These are phyloP conservation scores for Mactromeris polynyma DNA, from an alignment of 2,888 invertebrate genomes.

Conservation along the genomic window DNA sequence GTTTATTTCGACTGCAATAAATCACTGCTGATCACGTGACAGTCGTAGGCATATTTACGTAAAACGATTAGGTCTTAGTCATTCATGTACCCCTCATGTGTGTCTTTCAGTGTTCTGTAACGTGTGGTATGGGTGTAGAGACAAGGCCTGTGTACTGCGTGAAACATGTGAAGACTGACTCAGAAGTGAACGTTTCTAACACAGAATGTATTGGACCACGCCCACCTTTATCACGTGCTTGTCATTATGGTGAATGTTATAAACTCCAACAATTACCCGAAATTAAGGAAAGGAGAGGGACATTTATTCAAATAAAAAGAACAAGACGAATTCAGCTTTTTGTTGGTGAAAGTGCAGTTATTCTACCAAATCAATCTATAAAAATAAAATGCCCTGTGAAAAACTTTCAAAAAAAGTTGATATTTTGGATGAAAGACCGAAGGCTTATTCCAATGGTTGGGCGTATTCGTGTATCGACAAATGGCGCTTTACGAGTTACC, in stretches of 20 bases:
- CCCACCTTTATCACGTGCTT: slow-evolving; percentile 72
- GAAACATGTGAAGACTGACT: slow-evolving; percentile 85
- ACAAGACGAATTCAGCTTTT: slow-evolving; percentile 73
- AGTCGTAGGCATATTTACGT: too few relatives aligned
- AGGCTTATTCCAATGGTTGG: slow-evolving; percentile 78
- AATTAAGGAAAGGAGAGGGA: slow-evolving; percentile 78
- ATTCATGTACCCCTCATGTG: neutral
- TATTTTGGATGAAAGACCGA: slow-evolving; percentile 82
- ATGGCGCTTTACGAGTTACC: slow-evolving; percentile 77
- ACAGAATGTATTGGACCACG: slow-evolving; percentile 74
- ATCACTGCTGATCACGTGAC: too few relatives aligned
- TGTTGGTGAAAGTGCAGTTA: slow-evolving; percentile 78
- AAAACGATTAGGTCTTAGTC: too few relatives aligned
- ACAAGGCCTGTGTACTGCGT: slow-evolving; percentile 94
- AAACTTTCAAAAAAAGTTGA: slow-evolving; percentile 77
- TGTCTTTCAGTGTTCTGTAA: slow-evolving; percentile 93
- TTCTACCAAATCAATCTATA: slow-evolving; percentile 81
- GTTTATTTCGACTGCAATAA: too few relatives aligned
- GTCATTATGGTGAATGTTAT: slow-evolving; percentile 77
- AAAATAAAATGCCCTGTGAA: slow-evolving; percentile 82
- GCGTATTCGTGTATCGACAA: slow-evolving; percentile 75
- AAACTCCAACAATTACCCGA: slow-evolving; percentile 70
- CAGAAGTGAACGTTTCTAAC: slow-evolving; percentile 73
- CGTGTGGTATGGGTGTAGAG: slow-evolving; percentile 95
- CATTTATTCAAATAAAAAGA: slow-evolving; percentile 79